A percentile compares a stretch with the other conserved stretches of the same genome.
phyloP scores from a whole-genome alignment of 2,888 invertebrate species.

The Mimachlamys varia region DNA sequence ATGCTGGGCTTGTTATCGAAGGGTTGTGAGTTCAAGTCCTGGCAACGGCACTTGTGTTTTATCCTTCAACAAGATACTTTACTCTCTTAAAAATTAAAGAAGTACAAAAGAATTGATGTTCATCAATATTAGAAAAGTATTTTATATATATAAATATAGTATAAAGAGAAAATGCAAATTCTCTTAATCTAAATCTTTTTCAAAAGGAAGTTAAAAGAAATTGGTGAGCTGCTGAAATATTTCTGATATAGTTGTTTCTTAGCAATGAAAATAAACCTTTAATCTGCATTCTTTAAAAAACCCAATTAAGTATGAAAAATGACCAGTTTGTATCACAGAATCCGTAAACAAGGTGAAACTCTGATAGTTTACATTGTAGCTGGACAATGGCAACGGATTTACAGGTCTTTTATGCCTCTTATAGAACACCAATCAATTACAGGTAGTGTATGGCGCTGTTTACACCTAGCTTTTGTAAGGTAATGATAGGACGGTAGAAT shows the following conservation, averaged over 20 bases:
- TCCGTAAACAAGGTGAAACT: background rate
- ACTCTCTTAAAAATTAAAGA: too few relatives aligned
- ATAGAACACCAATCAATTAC: background rate
- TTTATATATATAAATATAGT: background rate
- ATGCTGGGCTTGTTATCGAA: too few relatives aligned
- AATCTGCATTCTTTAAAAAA: background rate
- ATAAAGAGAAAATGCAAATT: background rate
- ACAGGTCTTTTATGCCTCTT: background rate
- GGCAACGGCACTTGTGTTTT: too few relatives aligned
- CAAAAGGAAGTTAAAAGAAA: background rate
- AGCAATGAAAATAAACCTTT: constrained; percentile 8
- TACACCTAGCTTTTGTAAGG: background rate
- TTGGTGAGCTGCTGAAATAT: background rate
- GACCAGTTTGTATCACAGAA: background rate
- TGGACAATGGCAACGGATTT: background rate
- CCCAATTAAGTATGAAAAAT: constrained; percentile 22
- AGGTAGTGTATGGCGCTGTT: background rate
- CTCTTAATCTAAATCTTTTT: background rate
- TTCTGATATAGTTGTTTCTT: background rate
- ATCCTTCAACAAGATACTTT: too few relatives aligned
- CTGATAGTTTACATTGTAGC: background rate
- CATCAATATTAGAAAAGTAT: too few relatives aligned
- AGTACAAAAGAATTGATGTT: too few relatives aligned
- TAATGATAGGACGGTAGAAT: background rate
- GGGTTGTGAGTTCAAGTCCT: too few relatives aligned